Evolutionary conservation across 1,140 invertebrate genomes (phyloP).

Genomic region (Chrysomallon squamiferum): DNA sequence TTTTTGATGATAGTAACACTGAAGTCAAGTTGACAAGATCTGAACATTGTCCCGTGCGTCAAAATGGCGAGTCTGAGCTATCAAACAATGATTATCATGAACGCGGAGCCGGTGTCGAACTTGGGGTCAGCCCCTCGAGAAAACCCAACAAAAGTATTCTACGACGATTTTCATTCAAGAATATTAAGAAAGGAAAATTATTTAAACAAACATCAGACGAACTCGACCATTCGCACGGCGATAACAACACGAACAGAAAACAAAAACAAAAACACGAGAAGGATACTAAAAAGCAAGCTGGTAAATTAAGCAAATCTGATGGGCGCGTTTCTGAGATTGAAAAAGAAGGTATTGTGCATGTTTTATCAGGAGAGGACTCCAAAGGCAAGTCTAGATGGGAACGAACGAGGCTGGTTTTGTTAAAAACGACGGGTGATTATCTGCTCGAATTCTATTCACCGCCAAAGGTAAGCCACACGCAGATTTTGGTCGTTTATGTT

Average conservation of each 20-base stretch:
- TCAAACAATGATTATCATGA: conserved; percentile 69
- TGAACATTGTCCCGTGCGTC: conserved; percentile 31
- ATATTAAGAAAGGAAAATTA: conserved; percentile 74
- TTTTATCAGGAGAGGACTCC: conserved; percentile 76
- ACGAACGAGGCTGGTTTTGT: conserved; percentile 85
- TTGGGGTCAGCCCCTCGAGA: conserved; percentile 71
- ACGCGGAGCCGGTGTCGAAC: conserved; percentile 26
- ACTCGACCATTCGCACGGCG: conserved; percentile 67
- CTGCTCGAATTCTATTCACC: conserved; percentile 96
- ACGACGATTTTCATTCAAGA: conserved; percentile 79
- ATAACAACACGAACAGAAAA: conserved; percentile 54
- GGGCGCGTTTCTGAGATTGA: conserved; percentile 72
- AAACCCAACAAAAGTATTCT: conserved; percentile 80
- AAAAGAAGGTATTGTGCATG: conserved; percentile 92
- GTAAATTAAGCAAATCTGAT: conserved; percentile 69
- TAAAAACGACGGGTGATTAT: conserved; percentile 91
- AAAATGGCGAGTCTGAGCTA: conserved; percentile 68
- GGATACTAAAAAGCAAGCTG: conserved; percentile 83
- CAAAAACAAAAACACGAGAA: conserved; percentile 38
- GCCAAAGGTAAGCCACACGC: conserved; percentile 74
- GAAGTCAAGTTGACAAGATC: conserved; percentile 21
- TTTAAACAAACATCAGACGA: conserved; percentile 94
- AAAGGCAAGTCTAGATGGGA: conserved; percentile 95
- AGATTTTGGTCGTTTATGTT: too few relatives aligned
- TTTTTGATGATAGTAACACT: conserved; percentile 15